Conservation (phyloP, 2,888 invertebrate genomes). For the Candidula unifasciata region DNA sequence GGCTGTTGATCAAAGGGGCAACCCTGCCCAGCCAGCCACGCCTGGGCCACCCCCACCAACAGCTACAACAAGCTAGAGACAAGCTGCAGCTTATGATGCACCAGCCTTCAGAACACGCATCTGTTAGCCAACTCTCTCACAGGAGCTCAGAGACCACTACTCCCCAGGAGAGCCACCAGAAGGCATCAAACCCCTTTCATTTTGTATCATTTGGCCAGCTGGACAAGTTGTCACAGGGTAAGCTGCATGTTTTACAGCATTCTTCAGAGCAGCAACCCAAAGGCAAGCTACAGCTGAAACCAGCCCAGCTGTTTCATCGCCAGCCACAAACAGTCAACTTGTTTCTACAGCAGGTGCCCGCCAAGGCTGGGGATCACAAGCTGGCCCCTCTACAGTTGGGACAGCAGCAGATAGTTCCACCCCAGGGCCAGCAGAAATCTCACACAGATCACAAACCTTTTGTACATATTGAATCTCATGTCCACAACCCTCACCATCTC, state of each 20-base stretch:
- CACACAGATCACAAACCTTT: conserved; percentile 36
- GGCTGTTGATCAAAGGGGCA: conserved; percentile 18
- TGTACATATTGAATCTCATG: conserved; percentile 19
- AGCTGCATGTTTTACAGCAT: conserved; percentile 33
- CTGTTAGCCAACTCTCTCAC: neutral
- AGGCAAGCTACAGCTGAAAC: conserved; percentile 35
- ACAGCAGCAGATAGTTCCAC: neutral
- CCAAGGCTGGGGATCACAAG: conserved; percentile 7
- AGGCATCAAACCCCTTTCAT: neutral
- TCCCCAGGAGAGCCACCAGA: conserved; percentile 27
- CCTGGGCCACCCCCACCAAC: conserved; percentile 23
- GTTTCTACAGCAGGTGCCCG: conserved; percentile 28
- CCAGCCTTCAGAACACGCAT: neutral
- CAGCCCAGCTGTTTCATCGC: conserved; percentile 19
- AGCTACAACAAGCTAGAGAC: conserved; percentile 41
- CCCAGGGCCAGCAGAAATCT: conserved; percentile 14
- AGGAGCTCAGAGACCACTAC: neutral
- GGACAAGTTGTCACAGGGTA: conserved; percentile 27
- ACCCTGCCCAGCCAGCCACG: conserved; percentile 11
- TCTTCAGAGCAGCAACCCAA: conserved; percentile 26
- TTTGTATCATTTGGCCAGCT: conserved; percentile 13
- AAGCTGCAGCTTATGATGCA: conserved; percentile 34
- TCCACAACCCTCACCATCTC: neutral
- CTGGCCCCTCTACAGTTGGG: neutral
- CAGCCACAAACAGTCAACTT: conserved; percentile 31